Evolutionary conservation across 1,140 invertebrate species (phyloP).

Genomic region (Sminthurides bifidus): DNA sequence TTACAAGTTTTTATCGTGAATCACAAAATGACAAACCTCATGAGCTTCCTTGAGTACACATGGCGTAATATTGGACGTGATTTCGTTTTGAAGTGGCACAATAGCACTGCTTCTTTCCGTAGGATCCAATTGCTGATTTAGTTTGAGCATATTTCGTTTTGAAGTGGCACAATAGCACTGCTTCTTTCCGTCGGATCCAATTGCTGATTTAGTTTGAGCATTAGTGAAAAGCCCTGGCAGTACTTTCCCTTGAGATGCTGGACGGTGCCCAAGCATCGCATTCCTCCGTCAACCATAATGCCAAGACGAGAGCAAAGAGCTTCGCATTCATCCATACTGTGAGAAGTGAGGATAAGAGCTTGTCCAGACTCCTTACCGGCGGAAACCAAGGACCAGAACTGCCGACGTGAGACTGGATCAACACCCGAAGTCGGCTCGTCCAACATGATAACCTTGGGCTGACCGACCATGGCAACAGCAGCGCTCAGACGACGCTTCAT

Average conservation of each 20-base stretch:
- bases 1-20: background rate
- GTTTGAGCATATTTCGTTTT: conserved; percentile 32
- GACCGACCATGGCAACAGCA: conserved; percentile 49
- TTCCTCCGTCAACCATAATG: conserved; percentile 57
- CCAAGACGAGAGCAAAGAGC: conserved; percentile 40
- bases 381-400: conserved; percentile 37
- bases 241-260: conserved; percentile 46
- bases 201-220: conserved; percentile 28
- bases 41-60: conserved; percentile 2
- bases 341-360: conserved; percentile 29
- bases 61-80: background rate
- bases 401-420: conserved; percentile 37
- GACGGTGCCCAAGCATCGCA: conserved; percentile 45
- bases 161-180: background rate
- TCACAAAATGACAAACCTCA: background rate
- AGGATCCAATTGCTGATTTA: conserved; percentile 6
- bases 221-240: conserved; percentile 48
- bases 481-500: conserved; percentile 52
- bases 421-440: conserved; percentile 57
- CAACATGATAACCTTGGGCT: conserved; percentile 47
- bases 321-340: conserved; percentile 38
- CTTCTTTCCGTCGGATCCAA: background rate
- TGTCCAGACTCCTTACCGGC: conserved; percentile 28
- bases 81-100: background rate
- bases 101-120: background rate